A percentile compares a stretch with the other conserved stretches of the same genome.
Conservation (phyloP, 2,113 vertebrate species). For the Setophaga kirtlandii region DNA sequence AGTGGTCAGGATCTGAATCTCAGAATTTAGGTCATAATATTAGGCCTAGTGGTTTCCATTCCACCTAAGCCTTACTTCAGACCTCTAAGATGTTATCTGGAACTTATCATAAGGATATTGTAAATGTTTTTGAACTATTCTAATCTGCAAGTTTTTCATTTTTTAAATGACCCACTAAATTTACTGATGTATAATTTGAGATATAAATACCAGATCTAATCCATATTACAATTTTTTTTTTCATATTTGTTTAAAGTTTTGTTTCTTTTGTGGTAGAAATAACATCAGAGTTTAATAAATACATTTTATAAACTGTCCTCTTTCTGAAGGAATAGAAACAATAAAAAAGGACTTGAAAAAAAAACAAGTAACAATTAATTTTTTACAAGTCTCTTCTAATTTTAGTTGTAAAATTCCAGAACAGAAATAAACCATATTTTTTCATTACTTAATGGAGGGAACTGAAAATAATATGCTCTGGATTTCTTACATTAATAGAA, state of each 20-base stretch:
- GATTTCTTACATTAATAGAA: background rate
- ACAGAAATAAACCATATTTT: background rate
- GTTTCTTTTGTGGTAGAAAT: background rate
- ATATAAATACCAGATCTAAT: background rate
- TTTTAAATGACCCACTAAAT: background rate
- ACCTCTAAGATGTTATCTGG: background rate
- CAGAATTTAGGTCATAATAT: background rate
- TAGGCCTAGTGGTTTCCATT: background rate
- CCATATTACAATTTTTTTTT: background rate
- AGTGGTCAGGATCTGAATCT: background rate
- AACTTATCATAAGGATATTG: background rate
- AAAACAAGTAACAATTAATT: background rate
- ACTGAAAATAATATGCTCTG: background rate
- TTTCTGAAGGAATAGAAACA: background rate
- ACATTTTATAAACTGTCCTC: background rate
- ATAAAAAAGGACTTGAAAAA: background rate
- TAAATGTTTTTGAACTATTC: background rate
- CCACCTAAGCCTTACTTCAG: background rate
- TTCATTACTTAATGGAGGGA: background rate
- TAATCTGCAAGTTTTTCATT: background rate
- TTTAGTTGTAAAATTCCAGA: background rate
- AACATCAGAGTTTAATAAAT: background rate
- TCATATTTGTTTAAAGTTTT: background rate
- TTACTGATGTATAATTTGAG: background rate
- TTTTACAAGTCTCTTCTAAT: background rate